Conservation (phyloP, 2,797 vertebrate species). For the Chrosomus eos region DNA sequence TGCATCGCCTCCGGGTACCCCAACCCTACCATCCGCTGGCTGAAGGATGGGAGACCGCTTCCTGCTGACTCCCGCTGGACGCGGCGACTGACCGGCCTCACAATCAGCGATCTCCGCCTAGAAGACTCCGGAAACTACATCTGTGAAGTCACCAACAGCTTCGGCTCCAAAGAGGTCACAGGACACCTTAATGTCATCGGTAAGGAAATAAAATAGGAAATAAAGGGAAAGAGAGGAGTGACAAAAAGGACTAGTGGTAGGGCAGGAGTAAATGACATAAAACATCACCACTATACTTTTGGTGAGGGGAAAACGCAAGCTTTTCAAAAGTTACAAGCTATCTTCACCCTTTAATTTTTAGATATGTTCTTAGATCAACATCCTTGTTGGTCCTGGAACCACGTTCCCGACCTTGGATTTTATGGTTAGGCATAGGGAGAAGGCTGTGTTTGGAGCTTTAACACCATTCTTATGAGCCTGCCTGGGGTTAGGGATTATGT, state of each 20-base stretch:
- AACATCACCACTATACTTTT: not conserved
- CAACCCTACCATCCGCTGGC: constrained; percentile 93
- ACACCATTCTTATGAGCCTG: not conserved
- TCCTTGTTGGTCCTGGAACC: not conserved
- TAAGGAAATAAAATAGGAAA: constrained; percentile 66
- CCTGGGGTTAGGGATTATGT: not conserved
- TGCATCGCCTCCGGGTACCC: constrained; percentile 96
- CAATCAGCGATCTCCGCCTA: constrained; percentile 88
- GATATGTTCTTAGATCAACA: not conserved
- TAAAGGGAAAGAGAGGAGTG: not conserved
- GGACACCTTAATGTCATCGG: constrained; percentile 93
- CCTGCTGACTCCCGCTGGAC: constrained; percentile 92
- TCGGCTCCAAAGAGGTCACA: constrained; percentile 94
- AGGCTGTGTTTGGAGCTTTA: not conserved
- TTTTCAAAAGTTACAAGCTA: not conserved
- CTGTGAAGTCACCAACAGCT: constrained; percentile 98
- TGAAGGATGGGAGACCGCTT: constrained; percentile 93
- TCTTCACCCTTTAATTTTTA: not conserved
- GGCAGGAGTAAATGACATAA: not conserved
- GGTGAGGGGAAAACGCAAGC: not conserved
- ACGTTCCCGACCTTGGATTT: not conserved
- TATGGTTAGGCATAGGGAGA: not conserved
- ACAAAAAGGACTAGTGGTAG: constrained; percentile 57
- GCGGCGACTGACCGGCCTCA: constrained; percentile 90
- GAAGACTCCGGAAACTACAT: constrained; percentile 97